phyloP scores from a whole-genome alignment of 2,797 vertebrate genomes.

The Poeciliopsis presidionis region DNA sequence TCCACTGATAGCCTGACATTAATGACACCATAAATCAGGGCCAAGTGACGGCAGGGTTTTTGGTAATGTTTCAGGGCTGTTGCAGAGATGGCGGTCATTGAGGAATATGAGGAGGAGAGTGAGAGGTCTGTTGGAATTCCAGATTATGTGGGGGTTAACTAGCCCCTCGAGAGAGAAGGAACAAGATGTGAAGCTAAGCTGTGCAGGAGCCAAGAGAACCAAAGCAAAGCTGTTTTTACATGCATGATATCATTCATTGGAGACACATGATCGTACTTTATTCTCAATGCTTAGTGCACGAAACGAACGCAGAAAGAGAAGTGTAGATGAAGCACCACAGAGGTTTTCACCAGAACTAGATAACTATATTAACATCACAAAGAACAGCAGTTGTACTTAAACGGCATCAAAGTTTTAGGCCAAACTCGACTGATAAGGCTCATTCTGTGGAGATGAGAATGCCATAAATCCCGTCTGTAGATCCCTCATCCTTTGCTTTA shows the following conservation, averaged over 20 bases:
- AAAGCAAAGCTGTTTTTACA: conserved; percentile 46
- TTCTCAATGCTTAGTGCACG: conserved; percentile 23
- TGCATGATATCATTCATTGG: conserved; percentile 37
- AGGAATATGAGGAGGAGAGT: conserved; percentile 72
- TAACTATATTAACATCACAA: conserved; percentile 37
- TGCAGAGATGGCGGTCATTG: conserved; percentile 68
- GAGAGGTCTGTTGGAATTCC: conserved; percentile 71
- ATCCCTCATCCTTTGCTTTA: conserved; percentile 69
- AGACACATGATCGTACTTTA: conserved; percentile 36
- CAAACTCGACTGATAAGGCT: conserved; percentile 72
- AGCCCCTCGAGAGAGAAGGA: conserved; percentile 52
- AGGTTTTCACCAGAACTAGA: conserved; percentile 13
- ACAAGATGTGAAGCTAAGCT: conserved; percentile 42
- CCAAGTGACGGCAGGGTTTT: conserved; percentile 89
- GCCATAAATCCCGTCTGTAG: conserved; percentile 61
- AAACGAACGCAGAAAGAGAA: conserved; percentile 4
- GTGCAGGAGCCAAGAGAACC: conserved; percentile 47
- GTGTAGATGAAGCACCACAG: background rate
- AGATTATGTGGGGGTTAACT: conserved; percentile 76
- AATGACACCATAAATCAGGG: conserved; percentile 98
- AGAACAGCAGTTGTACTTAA: conserved; percentile 63
- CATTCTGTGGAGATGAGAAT: conserved; percentile 70
- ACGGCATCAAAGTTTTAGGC: conserved; percentile 65
- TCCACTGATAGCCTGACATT: conserved; percentile 99
- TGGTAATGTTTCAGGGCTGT: conserved; percentile 88